Evolutionary conservation across 1,140 invertebrate genomes (phyloP), one percentile per base, ranked within the genome.

Genomic region (Drosophila nasuta): DNA sequence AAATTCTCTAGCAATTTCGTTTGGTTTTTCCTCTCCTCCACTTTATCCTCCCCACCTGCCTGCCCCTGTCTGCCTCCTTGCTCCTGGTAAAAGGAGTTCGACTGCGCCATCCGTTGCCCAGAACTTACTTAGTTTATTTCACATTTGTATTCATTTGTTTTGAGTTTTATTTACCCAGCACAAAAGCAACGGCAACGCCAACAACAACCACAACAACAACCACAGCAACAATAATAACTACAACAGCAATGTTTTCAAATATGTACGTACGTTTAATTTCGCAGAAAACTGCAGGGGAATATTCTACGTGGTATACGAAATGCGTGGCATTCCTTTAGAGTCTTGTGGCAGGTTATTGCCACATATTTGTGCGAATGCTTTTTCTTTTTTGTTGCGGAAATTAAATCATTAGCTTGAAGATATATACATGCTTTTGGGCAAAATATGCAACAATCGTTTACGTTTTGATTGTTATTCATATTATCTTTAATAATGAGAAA

Each of bases 91-190:
- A 17, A 52, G 58, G 15, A 25, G 41, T 41, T 35, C 30, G 51
- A 68, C 41, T 68, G 65, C 65, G 56, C n/a, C 48, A 65, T 54
- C 54, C 35, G 62, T 64, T 73, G 49, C 49, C 56, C 65, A 43
- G 73, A 62, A 85, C 82, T 75, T 72, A 81, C 83, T 79, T 80
- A 81, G 82, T 82, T 88, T 87, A 86, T 77, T 87, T 87, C 82
- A 75, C 82, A 87, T 87, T 87, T 87, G 81, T 87, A 87, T 87
- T 87, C 82, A 87, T 87, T 87, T 87, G 82, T 88, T 87, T 87
- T 88, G 62, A 78, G 83, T 88, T 87, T 87, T 88, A 87, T 87
- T 87, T 87, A 82, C 83, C 83, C 72, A 77, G 64, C 82, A 69
- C 58, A 81, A 69, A 60, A 64, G 63, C 67, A 81, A 71, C 46